Conservation (phyloP, 2,797 vertebrate genomes). For the Enteromius afrohamiltoni region DNA sequence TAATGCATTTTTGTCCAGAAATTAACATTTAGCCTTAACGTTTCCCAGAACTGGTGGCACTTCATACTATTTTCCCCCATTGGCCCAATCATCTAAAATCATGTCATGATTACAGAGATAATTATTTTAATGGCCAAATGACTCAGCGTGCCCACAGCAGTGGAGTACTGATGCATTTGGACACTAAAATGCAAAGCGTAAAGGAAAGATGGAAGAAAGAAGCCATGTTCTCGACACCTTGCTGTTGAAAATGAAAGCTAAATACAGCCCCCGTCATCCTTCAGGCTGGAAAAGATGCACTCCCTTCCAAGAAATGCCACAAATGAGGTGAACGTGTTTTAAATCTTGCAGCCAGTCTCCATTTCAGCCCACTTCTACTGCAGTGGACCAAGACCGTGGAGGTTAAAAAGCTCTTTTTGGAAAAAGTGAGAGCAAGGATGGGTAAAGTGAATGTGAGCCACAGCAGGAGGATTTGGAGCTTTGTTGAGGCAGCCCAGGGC, state of each 20-base stretch:
- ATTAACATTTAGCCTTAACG: slow-evolving; percentile 36
- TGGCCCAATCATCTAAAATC: slow-evolving; percentile 48
- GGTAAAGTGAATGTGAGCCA: background rate
- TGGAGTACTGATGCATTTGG: slow-evolving; percentile 34
- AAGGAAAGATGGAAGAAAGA: background rate
- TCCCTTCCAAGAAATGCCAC: slow-evolving; percentile 16
- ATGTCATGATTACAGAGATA: slow-evolving; percentile 47
- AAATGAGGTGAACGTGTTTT: slow-evolving; percentile 24
- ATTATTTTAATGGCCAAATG: slow-evolving; percentile 51
- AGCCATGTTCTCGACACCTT: slow-evolving; percentile 3
- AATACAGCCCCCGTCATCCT: slow-evolving; percentile 12
- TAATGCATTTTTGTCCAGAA: slow-evolving; percentile 21
- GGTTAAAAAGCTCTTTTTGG: slow-evolving; percentile 11
- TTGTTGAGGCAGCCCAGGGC: slow-evolving; percentile 41
- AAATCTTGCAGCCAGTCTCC: slow-evolving; percentile 23
- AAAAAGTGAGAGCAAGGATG: background rate
- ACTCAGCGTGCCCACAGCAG: slow-evolving; percentile 30
- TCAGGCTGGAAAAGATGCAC: slow-evolving; percentile 30
- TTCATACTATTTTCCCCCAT: slow-evolving; percentile 13
- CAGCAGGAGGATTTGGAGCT: slow-evolving; percentile 34
- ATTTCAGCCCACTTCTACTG: slow-evolving; percentile 15
- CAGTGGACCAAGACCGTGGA: slow-evolving; percentile 3
- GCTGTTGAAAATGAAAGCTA: slow-evolving; percentile 12
- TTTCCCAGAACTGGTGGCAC: slow-evolving; percentile 42
- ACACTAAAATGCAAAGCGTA: slow-evolving; percentile 1